Base-by-base conservation (phyloP, 2,113 vertebrate species). In the Phocoena sinus region DNA sequence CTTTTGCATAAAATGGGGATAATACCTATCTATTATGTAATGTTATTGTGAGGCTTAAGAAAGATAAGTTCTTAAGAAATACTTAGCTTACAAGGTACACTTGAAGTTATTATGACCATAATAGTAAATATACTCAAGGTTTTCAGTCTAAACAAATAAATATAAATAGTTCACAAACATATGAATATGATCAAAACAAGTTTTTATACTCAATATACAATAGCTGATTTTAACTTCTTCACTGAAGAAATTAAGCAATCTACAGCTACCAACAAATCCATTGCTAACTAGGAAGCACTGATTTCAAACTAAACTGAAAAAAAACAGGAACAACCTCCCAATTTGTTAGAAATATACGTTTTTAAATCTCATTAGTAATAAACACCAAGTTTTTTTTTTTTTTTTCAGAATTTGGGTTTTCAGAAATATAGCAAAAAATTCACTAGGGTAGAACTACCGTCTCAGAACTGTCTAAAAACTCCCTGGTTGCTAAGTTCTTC, bases 241-340 rank as follows among this genome's bases (percentile, higher is more conserved):
- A 91, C 1, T 91, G 5, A 95, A 94, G 50, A 95, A 97, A 96
- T 62, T 58, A 80, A 94, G 21, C 56, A 84, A 85, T 79, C 67
- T 68, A 88, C 1, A 85, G 26, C 67, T 89, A 95, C 28, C 53
- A 96, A 95, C 26, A 88, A 84, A 82, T 89, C n/a, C 38, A 71
- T 83, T 95, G 89, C 50, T 92, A 92, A 85, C 53, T 44, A 89
- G 33, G 17, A 92, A 94, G 23, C 41, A 85, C 36, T 76, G 3
- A 95, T 93, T 97, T 94, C 70, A 86, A 89, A 71, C 50, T 86
- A 96, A 91, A 93, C 36, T 89, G 62, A 74, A 11, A 95, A 38
- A 36, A 93, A 84, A 25, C 8, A 91, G 44, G 6, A 96, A 18
- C 12, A 12, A 94, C 33, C 93, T 93, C 58, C 38, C 50, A 89